Percentiles rank a stretch among this genome's conserved stretches.
Evolutionary conservation across 2,797 vertebrate genomes (phyloP).

Genomic region (Muscicapa striata): DNA sequence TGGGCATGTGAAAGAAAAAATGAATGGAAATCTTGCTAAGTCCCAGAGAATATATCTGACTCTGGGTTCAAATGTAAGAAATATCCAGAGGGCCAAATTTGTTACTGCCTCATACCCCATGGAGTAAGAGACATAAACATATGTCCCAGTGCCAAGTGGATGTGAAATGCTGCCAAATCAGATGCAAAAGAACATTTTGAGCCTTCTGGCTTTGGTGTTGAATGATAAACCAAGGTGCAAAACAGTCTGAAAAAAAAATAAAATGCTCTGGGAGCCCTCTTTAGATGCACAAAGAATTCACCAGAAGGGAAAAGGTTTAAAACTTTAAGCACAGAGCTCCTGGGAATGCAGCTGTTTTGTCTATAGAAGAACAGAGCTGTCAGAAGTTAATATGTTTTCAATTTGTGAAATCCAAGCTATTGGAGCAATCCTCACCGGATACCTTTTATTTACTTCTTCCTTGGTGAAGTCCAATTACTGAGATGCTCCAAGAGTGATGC

Average conservation of each 20-base stretch:
- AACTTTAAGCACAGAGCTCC: conserved; percentile 15
- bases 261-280: not conserved
- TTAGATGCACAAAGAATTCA: not conserved
- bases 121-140: not conserved
- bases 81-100: not conserved
- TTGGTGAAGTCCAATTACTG: conserved; percentile 65
- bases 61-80: not conserved
- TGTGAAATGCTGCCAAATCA: conserved; percentile 37
- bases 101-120: not conserved
- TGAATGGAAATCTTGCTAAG: not conserved
- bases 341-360: conserved; percentile 31
- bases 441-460: conserved; percentile 69
- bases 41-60: not conserved
- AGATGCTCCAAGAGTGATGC: conserved; percentile 66
- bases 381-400: conserved; percentile 56
- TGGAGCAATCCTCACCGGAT: conserved; percentile 39
- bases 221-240: conserved; percentile 43
- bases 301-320: not conserved
- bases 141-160: not conserved
- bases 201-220: not conserved
- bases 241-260: not conserved
- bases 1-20: not conserved
- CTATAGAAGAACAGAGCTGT: conserved; percentile 55
- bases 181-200: conserved; percentile 27
- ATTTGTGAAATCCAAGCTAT: conserved; percentile 56